A percentile compares a stretch with the other conserved stretches of the same genome.
Conservation (phyloP, 2,797 vertebrate genomes). For the Phrynocephalus vlangalii region DNA sequence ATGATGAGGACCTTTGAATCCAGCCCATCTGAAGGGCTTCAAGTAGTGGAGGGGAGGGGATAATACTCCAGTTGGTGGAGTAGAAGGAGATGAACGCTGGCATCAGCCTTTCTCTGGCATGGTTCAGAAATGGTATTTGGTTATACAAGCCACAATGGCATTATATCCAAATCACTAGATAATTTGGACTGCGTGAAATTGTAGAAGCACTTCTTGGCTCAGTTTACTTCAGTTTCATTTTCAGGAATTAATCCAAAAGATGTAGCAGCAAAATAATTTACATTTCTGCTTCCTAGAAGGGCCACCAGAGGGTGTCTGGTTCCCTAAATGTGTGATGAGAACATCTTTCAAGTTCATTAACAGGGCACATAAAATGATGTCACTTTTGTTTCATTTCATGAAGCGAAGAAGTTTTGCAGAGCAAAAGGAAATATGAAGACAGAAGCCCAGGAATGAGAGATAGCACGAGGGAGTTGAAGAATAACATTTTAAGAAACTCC, state of each 20-base stretch:
- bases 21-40: neutral
- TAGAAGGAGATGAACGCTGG: neutral
- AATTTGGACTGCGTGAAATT: neutral
- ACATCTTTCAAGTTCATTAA: neutral
- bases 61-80: neutral
- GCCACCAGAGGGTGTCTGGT: neutral
- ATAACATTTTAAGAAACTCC: neutral
- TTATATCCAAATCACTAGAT: neutral
- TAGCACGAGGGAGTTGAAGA: neutral
- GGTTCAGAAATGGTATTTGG: fast-evolving
- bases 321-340: neutral
- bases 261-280: neutral
- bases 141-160: neutral
- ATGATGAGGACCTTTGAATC: neutral
- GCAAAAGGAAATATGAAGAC: neutral
- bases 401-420: fast-evolving
- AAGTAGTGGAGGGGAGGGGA: neutral
- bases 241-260: neutral
- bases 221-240: neutral
- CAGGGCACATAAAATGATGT: neutral
- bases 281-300: neutral
- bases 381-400: neutral
- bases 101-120: fast-evolving
- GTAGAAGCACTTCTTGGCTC: neutral
- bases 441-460: neutral